phyloP scores from a whole-genome alignment of 2,888 invertebrate species.

The Ametastegia equiseti region DNA sequence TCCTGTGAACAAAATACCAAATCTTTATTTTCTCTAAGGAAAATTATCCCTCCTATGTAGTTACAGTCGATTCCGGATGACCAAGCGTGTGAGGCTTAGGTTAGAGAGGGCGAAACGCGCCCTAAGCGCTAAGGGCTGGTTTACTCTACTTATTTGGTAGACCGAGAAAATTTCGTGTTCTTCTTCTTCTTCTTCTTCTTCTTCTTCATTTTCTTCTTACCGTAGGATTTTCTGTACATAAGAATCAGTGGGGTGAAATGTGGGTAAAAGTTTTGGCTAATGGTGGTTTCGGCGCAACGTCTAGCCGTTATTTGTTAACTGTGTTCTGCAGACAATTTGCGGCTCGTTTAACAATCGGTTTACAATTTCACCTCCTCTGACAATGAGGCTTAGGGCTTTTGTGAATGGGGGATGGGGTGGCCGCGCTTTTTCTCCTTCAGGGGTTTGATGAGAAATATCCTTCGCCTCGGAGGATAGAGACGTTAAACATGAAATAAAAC shows the following conservation, averaged over 20 bases:
- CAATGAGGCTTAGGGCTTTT: too few species aligned
- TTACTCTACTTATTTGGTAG: too few species aligned
- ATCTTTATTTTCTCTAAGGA: too few species aligned
- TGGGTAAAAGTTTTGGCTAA: constrained; percentile 35
- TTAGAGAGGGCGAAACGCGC: too few species aligned
- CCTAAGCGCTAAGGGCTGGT: too few species aligned
- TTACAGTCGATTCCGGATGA: too few species aligned
- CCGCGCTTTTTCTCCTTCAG: too few species aligned
- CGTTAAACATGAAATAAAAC: constrained; percentile 4
- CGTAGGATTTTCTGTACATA: background rate
- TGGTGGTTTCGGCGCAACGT: constrained; percentile 3
- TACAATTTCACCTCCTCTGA: constrained; percentile 17
- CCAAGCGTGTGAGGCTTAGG: too few species aligned
- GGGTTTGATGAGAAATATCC: background rate
- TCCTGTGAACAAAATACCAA: too few species aligned
- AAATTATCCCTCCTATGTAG: too few species aligned
- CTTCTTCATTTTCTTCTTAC: background rate
- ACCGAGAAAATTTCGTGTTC: background rate
- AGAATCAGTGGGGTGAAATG: constrained; percentile 23
- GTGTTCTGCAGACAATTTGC: constrained; percentile 11
- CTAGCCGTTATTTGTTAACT: background rate
- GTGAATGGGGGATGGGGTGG: background rate
- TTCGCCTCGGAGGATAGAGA: background rate
- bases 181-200: background rate
- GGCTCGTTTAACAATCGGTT: constrained; percentile 31